Percentiles rank a stretch among this genome's conserved stretches.
These are phyloP conservation scores for Phodopus roborovskii DNA, from an alignment of 2,113 vertebrate genomes.

Conservation along the genomic window DNA sequence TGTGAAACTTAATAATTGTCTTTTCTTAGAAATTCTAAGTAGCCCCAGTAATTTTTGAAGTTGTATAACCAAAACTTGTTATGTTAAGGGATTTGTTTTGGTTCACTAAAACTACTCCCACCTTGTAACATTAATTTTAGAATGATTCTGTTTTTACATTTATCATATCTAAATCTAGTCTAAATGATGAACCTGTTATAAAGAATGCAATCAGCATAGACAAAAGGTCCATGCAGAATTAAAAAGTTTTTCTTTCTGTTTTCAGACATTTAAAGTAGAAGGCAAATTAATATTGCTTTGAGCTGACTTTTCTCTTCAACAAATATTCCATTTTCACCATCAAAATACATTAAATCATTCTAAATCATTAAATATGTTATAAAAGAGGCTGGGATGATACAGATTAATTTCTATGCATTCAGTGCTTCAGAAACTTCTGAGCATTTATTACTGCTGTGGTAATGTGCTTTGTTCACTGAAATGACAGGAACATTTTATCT, in stretches of 20 bases:
- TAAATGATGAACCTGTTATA: constrained; percentile 73
- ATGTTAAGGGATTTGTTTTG: constrained; percentile 63
- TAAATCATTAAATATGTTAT: constrained; percentile 73
- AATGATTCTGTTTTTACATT: constrained; percentile 57
- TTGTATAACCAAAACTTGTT: constrained; percentile 50
- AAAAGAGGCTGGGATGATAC: constrained; percentile 65
- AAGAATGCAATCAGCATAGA: constrained; percentile 56
- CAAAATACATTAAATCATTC: constrained; percentile 63
- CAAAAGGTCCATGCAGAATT: constrained; percentile 65
- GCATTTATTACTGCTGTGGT: constrained; percentile 72
- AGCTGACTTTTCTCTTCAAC: constrained; percentile 58
- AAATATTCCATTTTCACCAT: constrained; percentile 69
- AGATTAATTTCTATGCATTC: constrained; percentile 72
- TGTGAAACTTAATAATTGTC: constrained; percentile 20
- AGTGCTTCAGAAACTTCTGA: constrained; percentile 70
- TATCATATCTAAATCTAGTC: constrained; percentile 50
- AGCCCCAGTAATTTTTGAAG: constrained; percentile 14
- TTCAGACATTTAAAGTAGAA: constrained; percentile 56
- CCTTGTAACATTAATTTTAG: constrained; percentile 69
- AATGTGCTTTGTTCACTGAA: constrained; percentile 67
- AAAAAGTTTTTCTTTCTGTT: constrained; percentile 64
- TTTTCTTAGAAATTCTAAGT: constrained; percentile 48
- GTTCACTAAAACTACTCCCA: constrained; percentile 62
- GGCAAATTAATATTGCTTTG: constrained; percentile 56
- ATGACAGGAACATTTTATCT: constrained; percentile 78